Conservation (phyloP, 1,140 invertebrate species). For the Achroia grisella region DNA sequence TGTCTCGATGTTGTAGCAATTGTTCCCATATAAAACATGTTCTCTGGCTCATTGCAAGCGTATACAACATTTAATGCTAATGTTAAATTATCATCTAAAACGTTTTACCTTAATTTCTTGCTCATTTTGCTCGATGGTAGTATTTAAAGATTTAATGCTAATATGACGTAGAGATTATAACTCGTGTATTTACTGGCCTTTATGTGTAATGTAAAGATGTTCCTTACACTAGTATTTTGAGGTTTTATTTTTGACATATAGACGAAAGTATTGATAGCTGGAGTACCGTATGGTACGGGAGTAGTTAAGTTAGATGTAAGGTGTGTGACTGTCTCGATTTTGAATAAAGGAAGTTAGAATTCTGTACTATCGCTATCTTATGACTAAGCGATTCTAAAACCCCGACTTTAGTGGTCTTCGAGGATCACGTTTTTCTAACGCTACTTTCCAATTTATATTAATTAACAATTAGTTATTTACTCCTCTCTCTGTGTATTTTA, state of each 20-base stretch:
- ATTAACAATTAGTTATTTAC: constrained; percentile 27
- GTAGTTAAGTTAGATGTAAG: constrained; percentile 54
- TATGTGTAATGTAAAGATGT: constrained; percentile 49
- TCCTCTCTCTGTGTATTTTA: constrained; percentile 21
- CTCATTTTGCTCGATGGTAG: constrained; percentile 54
- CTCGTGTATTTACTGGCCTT: constrained; percentile 64
- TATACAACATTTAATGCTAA: not conserved
- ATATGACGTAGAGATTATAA: constrained; percentile 60
- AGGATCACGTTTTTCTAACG: too few relatives aligned
- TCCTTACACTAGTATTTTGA: constrained; percentile 45
- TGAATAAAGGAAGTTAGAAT: constrained; percentile 33
- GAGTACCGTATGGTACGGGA: constrained; percentile 53
- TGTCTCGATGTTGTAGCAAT: constrained; percentile 22
- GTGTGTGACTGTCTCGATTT: constrained; percentile 57
- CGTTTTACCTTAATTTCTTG: constrained; percentile 35
- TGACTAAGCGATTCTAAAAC: constrained; percentile 49
- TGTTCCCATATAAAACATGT: constrained; percentile 7
- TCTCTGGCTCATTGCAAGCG: constrained; percentile 9
- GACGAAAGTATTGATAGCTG: constrained; percentile 9
- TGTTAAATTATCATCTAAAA: not conserved
- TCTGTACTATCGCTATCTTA: constrained; percentile 37
- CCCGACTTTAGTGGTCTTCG: constrained; percentile 31
- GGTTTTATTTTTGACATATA: constrained; percentile 31
- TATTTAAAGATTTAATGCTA: constrained; percentile 48
- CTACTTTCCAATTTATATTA: constrained; percentile 17